These are phyloP conservation scores for Propithecus coquereli DNA, from an alignment of 2,113 vertebrate species.

Conservation along the genomic window DNA sequence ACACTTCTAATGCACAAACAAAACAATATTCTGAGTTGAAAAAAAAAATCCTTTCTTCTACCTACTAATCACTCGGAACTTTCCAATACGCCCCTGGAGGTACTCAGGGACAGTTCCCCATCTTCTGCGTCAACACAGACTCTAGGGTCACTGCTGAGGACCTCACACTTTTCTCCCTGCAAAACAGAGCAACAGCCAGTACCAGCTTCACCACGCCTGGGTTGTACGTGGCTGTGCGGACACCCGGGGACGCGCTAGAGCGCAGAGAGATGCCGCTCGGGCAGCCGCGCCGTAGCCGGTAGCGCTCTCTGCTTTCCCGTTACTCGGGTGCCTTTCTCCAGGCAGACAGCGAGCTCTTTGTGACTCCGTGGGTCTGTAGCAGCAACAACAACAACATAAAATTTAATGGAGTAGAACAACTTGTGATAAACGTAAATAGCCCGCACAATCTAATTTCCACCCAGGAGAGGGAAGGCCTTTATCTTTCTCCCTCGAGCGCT, in stretches of 20 bases:
- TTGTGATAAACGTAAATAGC: background rate
- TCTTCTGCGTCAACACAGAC: rapidly evolving
- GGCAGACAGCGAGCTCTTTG: background rate
- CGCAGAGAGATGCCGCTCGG: too few species aligned
- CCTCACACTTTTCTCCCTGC: rapidly evolving
- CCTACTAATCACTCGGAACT: background rate
- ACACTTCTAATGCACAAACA: background rate
- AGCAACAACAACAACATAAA: background rate
- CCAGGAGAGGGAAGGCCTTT: background rate
- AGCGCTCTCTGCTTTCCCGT: rapidly evolving
- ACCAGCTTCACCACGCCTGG: too few species aligned
- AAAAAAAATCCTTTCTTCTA: background rate
- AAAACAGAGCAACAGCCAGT: rapidly evolving
- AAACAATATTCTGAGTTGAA: background rate
- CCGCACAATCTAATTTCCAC: background rate
- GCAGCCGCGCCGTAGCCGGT: rapidly evolving
- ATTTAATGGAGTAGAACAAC: background rate
- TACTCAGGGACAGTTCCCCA: rapidly evolving
- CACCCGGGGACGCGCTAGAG: too few species aligned
- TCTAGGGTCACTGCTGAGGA: rapidly evolving
- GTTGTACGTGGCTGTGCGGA: too few species aligned
- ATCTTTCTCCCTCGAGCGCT: background rate
- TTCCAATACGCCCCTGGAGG: background rate
- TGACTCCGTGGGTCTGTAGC: rapidly evolving
- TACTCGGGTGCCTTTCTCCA: rapidly evolving